Base-by-base conservation (phyloP, 2,797 vertebrate species). In the Remorina albescens region DNA sequence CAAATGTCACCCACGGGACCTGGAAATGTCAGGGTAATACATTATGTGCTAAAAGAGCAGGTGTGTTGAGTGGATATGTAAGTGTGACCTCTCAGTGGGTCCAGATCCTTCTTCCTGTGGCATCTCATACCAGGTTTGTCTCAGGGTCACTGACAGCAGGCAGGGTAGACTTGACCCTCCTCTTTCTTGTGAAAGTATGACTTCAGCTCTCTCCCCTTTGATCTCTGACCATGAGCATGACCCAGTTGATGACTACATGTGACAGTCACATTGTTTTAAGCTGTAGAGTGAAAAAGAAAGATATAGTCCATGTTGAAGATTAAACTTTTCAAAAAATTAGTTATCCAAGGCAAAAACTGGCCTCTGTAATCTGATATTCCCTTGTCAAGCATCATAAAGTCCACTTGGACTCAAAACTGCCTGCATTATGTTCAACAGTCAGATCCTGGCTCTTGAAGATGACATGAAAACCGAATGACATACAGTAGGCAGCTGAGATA, bases 11-110 rank as follows among this genome's bases (percentile, higher is more conserved):
- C 73, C 73, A 12, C 0, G 61, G 65, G 84, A 53, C 8, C 44
- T 0, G 44, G 37, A 61, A 2, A 18, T 56, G 75, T 59, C 80
- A 10, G 65, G 61, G 21, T 74, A 32, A 73, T 28, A 54, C 67
- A 39, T 41, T 65, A 37, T 78, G 72, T 79, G 72, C 70, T 81
- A 2, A 67, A 50, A 26, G 50, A 80, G 72, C 79, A 78, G 76
- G 83, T 83, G 80, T 86, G 71, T 53, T n/a, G 26, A 47, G 47
- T 62, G 49, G 59, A 41, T 46, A 6, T 64, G 37, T 42, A 13
- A 25, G 58, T 63, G 9, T 65, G 62, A 53, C 28, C 50, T 67
- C 19, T 44, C 1, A 0, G 8, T 26, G 0, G 32, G 62, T 47
- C 62, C 70, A 30, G 57, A 63, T 59, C 47, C 8, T 28, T 64